Base-by-base conservation (phyloP, 2,888 invertebrate genomes). In the Dolichopus griseipennis region DNA sequence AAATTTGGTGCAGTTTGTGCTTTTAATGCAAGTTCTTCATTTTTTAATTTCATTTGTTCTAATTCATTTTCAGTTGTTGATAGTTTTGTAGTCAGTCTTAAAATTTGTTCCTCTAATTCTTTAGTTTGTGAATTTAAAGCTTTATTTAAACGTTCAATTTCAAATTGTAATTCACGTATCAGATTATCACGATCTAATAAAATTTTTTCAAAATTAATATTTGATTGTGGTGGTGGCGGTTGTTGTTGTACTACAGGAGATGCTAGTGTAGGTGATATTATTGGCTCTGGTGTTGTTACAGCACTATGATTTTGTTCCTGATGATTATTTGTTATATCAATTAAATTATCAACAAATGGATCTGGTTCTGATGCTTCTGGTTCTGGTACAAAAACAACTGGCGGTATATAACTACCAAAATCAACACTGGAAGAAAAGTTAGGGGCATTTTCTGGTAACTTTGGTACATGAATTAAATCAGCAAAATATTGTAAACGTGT, bases 401-500 rank as follows among this genome's bases (percentile, higher is more conserved):
- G 97, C 2, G 97, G 92, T 67, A 95, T 91, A 78, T 99, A 98
- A 27, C 92, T 92, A 68, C 92, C 90, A 76, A 99, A 88, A 78
- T 97, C 97, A 65, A 95, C 90, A 84, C 85, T 85, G 71, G 92
- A 87, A 72, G 95, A 84, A 83, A 99, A 98, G 82, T 99, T 98
- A 0, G 98, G 99, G 69, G 97, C 95, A 75, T 90, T 88, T 83
- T 94, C 90, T 3, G 98, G 97, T 76, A 99, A 83, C 61, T 90
- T 87, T 4, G 98, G 97, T 73, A 98, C 90, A 67, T 93, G 92
- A 70, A 99, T 93, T 65, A 99, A 85, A 80, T 95, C 93, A 77
- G 95, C 93, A 83, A 98, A 99, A 84, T 99, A 99, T 82, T 99
- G 99, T 73, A 98, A 85, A 74, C 92, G 95, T 76, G 92, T 90